Conservation (phyloP, 2,113 vertebrate genomes). For the Picathartes gymnocephalus region DNA sequence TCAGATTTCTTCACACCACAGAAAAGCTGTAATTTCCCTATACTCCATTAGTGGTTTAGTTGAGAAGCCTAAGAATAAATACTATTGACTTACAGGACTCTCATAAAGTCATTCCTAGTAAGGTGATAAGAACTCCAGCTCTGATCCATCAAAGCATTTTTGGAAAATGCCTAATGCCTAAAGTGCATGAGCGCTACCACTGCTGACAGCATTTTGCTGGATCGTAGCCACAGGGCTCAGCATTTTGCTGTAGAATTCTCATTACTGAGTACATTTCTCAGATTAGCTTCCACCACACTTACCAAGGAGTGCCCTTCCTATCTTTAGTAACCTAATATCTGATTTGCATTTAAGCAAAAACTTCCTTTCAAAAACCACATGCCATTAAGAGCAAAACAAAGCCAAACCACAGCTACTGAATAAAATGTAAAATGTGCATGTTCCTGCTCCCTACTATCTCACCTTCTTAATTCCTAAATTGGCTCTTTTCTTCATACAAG, state of each 20-base stretch:
- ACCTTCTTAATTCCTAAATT: neutral
- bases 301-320: neutral
- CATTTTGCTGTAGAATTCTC: neutral
- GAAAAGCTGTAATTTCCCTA: neutral
- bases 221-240: neutral
- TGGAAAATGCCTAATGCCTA: slow-evolving; percentile 9
- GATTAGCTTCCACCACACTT: neutral
- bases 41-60: slow-evolving; percentile 24
- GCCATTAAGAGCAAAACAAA: neutral
- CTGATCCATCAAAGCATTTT: neutral
- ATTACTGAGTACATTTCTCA: neutral
- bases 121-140: neutral
- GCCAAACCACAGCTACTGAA: neutral
- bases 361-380: slow-evolving; percentile 8
- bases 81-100: neutral
- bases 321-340: neutral
- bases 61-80: slow-evolving; percentile 47
- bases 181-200: neutral
- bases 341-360: slow-evolving; percentile 41
- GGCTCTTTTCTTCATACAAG: neutral
- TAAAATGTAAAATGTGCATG: neutral
- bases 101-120: slow-evolving; percentile 3
- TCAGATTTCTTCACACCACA: neutral
- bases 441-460: neutral
- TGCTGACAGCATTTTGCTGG: neutral